Evolutionary conservation across 2,888 invertebrate species (phyloP), one percentile per base, ranked within the genome.

Genomic region (Kryphioiulus occultus): DNA sequence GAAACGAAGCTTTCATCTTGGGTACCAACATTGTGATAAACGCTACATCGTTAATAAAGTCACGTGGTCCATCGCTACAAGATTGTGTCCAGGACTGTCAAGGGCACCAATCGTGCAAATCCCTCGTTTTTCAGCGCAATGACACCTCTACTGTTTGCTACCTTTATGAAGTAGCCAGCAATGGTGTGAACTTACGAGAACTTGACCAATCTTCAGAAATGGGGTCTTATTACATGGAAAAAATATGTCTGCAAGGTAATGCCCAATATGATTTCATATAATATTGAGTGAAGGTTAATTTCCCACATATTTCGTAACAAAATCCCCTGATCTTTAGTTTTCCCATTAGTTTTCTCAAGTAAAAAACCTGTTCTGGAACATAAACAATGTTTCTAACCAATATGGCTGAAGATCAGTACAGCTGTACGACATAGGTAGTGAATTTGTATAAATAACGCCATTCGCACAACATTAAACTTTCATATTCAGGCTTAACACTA

Each of bases 151-250:
- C 82, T 4, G n/a, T 26, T 10, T 87, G 87, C 35, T 26, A 39
- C 39, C 84, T 84, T 22, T 84, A 42, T 17, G 42, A 35, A 10
- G 35, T 35, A 9, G 17, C 17, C 84, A 84, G 22, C 35, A 42
- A 35, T 12, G 84, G n/a, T 35, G 30, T 32, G 68, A 44, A 86
- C 47, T 42, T 86, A 32, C n/a, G 47, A 10, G 53, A 39, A 85
- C 32, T 17, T 68, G 26, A 85, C 10, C 85, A 32, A 35, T 85
- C 85, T 22, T 85, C 85, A 42, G 17, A 32, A 5, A n/a, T 68
- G 32, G 87, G 42, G 39, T 83, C 47, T 32, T 85, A 32, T 85
- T 87, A 87, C 42, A 35, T 87, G 59, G 87, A 87, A 32, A 87
- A 87, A 53, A 3, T 35, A 59, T 87, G 87, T 59, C 26, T 87